Evolutionary conservation across 2,797 vertebrate species (phyloP).

Genomic region (Huso huso): DNA sequence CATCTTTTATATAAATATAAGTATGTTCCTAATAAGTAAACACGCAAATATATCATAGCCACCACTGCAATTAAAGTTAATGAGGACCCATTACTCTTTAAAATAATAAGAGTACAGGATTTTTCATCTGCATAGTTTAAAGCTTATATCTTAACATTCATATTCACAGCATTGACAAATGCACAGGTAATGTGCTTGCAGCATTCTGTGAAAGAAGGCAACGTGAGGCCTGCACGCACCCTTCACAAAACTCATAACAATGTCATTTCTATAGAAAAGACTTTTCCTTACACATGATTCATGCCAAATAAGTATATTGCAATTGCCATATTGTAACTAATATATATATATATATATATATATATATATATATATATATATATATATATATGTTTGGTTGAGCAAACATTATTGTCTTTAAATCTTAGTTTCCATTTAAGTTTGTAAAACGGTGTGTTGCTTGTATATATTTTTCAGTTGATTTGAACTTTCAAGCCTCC

Average conservation of each 20-base stretch:
- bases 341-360: not conserved
- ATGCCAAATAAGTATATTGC: not conserved
- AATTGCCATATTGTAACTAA: not conserved
- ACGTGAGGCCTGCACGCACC: not conserved
- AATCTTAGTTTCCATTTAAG: too few relatives aligned
- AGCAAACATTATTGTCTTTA: too few relatives aligned
- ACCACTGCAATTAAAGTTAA: not conserved
- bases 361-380: not conserved
- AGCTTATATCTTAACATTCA: not conserved
- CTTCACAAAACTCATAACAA: not conserved
- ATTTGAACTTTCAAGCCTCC: too few relatives aligned
- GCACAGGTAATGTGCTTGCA: conserved; percentile 15
- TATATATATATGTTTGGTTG: not conserved
- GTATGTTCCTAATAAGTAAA: not conserved
- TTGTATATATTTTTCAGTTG: too few relatives aligned
- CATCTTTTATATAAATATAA: not conserved
- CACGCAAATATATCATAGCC: not conserved
- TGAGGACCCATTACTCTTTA: not conserved
- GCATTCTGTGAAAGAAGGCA: conserved; percentile 12
- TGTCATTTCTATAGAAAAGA: not conserved
- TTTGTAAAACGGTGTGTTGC: too few relatives aligned
- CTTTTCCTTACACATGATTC: not conserved
- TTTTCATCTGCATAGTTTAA: conserved; percentile 2
- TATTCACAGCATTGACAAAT: conserved; percentile 2
- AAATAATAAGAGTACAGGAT: not conserved